Conservation (phyloP, 2,888 invertebrate genomes). For the Cephus pygmeus region DNA sequence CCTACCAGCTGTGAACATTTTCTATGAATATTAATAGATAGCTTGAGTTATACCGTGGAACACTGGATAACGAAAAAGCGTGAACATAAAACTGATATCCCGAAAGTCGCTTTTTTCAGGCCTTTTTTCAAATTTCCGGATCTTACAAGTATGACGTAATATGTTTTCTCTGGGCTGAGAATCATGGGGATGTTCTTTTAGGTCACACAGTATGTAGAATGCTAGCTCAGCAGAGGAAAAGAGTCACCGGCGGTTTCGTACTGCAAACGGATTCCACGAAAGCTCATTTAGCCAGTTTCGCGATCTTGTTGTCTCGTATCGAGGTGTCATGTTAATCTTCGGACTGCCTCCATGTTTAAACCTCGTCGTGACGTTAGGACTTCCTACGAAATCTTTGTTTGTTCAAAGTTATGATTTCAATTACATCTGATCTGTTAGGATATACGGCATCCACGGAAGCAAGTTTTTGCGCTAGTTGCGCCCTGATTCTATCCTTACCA, state of each 20-base stretch:
- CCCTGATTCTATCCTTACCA: no score
- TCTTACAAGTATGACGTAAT: not conserved
- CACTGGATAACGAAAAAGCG: not conserved
- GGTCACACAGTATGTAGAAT: not conserved
- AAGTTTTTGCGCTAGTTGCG: not conserved
- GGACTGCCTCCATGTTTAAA: not conserved
- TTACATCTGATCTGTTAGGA: not conserved
- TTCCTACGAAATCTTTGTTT: not conserved
- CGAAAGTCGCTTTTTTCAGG: not conserved
- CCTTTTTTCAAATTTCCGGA: not conserved
- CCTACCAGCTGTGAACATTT: not conserved
- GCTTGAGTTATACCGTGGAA: not conserved
- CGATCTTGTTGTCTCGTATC: not conserved
- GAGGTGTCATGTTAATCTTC: conserved; percentile 15
- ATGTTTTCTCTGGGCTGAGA: not conserved
- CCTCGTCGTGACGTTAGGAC: not conserved
- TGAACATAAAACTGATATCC: not conserved
- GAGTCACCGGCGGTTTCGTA: not conserved
- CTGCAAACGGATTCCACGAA: not conserved
- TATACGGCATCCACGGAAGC: not conserved
- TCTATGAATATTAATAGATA: not conserved
- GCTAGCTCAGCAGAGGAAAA: not conserved
- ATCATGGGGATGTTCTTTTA: not conserved
- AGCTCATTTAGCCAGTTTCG: not conserved
- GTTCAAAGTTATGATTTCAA: not conserved